These are phyloP conservation scores for Anorthoa munda DNA, from an alignment of 2,888 invertebrate genomes.

Conservation along the genomic window DNA sequence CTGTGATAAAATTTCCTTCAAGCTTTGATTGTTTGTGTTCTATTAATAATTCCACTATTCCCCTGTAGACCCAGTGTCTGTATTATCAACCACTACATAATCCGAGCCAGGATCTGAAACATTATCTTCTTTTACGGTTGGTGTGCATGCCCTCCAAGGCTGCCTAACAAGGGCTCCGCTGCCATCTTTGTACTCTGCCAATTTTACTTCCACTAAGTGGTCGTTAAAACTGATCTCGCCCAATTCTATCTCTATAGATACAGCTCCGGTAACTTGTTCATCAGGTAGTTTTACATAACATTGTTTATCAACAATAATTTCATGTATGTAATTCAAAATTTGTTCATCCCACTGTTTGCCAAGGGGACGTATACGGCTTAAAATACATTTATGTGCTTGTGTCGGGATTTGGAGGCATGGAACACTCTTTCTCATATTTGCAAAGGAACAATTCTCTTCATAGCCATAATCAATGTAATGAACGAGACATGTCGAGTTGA, in stretches of 20 bases:
- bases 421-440: slow-evolving; percentile 91
- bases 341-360: slow-evolving; percentile 85
- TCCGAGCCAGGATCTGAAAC: slow-evolving; percentile 75
- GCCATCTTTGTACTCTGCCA: slow-evolving; percentile 83
- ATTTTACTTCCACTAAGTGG: slow-evolving; percentile 85
- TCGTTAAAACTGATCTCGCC: slow-evolving; percentile 86
- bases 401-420: slow-evolving; percentile 92
- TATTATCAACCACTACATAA: too few relatives aligned
- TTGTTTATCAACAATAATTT: slow-evolving; percentile 90
- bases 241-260: slow-evolving; percentile 82
- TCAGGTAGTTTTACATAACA: slow-evolving; percentile 88
- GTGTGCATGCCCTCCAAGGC: too few relatives aligned
- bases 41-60: slow-evolving; percentile 64
- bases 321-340: slow-evolving; percentile 92
- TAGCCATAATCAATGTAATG: slow-evolving; percentile 96
- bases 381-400: slow-evolving; percentile 92
- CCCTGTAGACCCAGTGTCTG: too few relatives aligned
- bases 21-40: slow-evolving; percentile 72
- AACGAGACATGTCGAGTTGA: slow-evolving; percentile 87
- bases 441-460: slow-evolving; percentile 91
- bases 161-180: slow-evolving; percentile 75
- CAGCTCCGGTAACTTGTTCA: slow-evolving; percentile 75
- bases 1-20: slow-evolving; percentile 70
- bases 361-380: slow-evolving; percentile 83
- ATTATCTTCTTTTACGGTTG: slow-evolving; percentile 59